Percentiles rank a stretch among this genome's conserved stretches.
phyloP scores from a whole-genome alignment of 2,113 vertebrate genomes.

The Mohoua ochrocephala region DNA sequence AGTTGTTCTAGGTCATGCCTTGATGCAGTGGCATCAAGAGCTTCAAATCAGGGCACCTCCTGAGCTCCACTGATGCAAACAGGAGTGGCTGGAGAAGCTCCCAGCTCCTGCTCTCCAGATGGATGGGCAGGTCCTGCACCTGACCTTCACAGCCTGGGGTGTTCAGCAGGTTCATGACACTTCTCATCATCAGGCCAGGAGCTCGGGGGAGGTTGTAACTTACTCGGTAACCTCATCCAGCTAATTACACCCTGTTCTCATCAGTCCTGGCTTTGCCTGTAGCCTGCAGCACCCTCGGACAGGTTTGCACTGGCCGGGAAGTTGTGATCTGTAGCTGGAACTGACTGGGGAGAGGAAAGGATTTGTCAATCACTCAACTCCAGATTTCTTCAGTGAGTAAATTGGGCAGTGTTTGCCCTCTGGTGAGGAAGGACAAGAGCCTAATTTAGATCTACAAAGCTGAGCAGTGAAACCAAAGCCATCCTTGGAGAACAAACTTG shows the following conservation, averaged over 20 bases:
- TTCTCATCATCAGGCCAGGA: neutral
- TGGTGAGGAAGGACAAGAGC: constrained; percentile 44
- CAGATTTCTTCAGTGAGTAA: neutral
- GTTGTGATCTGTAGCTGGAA: neutral
- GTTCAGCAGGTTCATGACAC: neutral
- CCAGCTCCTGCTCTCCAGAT: neutral
- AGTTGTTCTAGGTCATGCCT: neutral
- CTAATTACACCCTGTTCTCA: neutral
- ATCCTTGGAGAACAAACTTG: constrained; percentile 47
- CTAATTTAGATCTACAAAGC: constrained; percentile 57
- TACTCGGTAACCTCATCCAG: neutral
- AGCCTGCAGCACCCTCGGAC: neutral
- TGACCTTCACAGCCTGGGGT: accelerated
- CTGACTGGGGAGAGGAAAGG: neutral
- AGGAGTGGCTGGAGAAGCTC: neutral
- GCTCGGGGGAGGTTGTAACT: neutral
- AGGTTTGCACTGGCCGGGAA: neutral
- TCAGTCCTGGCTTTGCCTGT: neutral
- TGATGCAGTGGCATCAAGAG: neutral
- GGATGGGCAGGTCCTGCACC: neutral
- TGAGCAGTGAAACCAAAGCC: constrained; percentile 52
- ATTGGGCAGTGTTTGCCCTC: constrained; percentile 43
- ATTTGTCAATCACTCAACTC: neutral
- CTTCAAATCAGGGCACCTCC: neutral
- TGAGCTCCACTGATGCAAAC: neutral